These are phyloP conservation scores for Decapterus maruadsi DNA, from an alignment of 2,797 vertebrate genomes.

Conservation along the genomic window DNA sequence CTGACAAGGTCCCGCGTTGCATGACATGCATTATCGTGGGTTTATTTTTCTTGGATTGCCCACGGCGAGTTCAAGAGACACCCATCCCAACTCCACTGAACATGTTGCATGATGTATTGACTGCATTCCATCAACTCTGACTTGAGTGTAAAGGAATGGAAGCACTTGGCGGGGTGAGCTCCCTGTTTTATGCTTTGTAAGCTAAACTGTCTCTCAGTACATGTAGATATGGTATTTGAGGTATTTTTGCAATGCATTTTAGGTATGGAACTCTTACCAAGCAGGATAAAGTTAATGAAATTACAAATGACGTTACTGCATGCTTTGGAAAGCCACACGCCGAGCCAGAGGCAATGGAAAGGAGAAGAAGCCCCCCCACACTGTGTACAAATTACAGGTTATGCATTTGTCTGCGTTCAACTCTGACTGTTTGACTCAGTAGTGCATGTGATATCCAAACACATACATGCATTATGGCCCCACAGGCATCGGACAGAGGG, in stretches of 20 bases:
- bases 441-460: conserved; percentile 52
- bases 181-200: conserved; percentile 33
- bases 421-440: conserved; percentile 56
- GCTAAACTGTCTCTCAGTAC: conserved; percentile 16
- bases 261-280: conserved; percentile 49
- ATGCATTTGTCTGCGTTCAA: conserved; percentile 69
- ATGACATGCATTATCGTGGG: conserved; percentile 46
- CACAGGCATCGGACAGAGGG: conserved; percentile 28
- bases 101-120: conserved; percentile 65
- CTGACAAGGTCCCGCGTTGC: conserved; percentile 49
- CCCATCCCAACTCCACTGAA: neutral
- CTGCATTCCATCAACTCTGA: conserved; percentile 59
- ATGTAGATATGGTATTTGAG: conserved; percentile 21
- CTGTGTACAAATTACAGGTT: conserved; percentile 82
- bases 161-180: conserved; percentile 28
- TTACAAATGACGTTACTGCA: conserved; percentile 75
- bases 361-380: conserved; percentile 47
- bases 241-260: conserved; percentile 31
- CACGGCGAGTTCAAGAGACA: conserved; percentile 43
- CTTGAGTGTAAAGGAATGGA: conserved; percentile 43
- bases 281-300: conserved; percentile 73
- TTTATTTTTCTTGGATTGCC: conserved; percentile 37
- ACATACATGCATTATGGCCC: conserved; percentile 21
- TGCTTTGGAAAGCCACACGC: conserved; percentile 73
- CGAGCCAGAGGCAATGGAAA: conserved; percentile 77